Percentiles rank a stretch among this genome's conserved stretches.
Conservation (phyloP, 2,113 vertebrate genomes). For the Sturnus vulgaris region DNA sequence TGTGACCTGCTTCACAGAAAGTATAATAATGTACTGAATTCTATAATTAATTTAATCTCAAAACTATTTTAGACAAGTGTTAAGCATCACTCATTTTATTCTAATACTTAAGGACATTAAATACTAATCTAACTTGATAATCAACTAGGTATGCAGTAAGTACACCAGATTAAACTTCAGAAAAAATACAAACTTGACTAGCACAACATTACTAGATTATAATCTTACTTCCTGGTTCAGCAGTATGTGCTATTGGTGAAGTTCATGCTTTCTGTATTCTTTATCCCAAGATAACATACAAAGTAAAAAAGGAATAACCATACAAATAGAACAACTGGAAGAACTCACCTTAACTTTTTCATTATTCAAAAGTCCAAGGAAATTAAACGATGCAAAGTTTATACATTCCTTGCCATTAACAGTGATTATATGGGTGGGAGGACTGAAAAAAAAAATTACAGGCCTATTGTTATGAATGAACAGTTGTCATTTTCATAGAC, state of each 20-base stretch:
- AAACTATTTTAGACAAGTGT: neutral
- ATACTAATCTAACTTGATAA: neutral
- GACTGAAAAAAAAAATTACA: conserved; percentile 77
- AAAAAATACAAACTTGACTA: neutral
- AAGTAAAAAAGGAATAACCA: neutral
- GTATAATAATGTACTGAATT: neutral
- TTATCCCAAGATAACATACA: neutral
- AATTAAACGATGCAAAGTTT: conserved; percentile 97
- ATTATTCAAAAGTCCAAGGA: conserved; percentile 90
- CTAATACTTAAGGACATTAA: neutral
- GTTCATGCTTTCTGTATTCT: neutral
- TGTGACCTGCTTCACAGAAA: neutral
- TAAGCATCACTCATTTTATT: neutral
- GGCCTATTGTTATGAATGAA: neutral
- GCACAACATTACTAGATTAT: neutral
- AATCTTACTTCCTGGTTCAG: neutral
- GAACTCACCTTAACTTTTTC: conserved; percentile 88
- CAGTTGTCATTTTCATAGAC: neutral
- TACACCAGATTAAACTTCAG: neutral
- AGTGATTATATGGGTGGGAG: conserved; percentile 87
- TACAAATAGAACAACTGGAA: neutral
- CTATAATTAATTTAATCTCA: neutral
- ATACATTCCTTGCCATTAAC: conserved; percentile 92
- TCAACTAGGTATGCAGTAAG: neutral
- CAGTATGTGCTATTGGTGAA: neutral